Evolutionary conservation across 2,797 vertebrate species (phyloP), one percentile per base, ranked within the genome.

Genomic region (Adelosebastes latens): DNA sequence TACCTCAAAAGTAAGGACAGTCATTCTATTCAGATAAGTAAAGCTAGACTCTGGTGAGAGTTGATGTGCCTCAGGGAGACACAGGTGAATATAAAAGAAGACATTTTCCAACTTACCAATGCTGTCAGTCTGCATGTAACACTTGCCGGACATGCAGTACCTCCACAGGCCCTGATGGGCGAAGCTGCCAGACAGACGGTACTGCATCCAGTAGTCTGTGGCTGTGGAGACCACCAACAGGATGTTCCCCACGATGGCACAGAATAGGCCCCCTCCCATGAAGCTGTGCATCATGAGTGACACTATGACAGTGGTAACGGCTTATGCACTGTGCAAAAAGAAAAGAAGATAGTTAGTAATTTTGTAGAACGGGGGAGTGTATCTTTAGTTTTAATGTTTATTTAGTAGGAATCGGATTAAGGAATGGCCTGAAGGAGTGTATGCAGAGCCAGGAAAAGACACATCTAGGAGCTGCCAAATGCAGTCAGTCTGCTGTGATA

Each of bases 151-250:
- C 93, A 97, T 95, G 92, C 97, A 98, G 81, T 97, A 97, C 49
- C 97, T 94, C 97, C 97, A 98, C 64, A 98, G 94, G 27, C 97
- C 97, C 92, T 98, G 97, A 83, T 98, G 97, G 60, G 97, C 97
- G 0, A 97, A 96, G 82, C 96, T 94, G 56, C 97, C 97, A 0
- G 97, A 97, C 63, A 97, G 89, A 61, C 96, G 96, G 86, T 97
- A 97, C 91, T 98, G 97, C 97, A 98, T 97, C 97, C 97, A 98
- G 93, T 97, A 97, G 91, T 98, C 97, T 0, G 97, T 98, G 0
- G 96, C 97, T 0, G 97, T 97, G 84, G 97, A 97, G 75, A 97
- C 97, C 92, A 96, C 95, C 89, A 98, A 83, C 46, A 98, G 95
- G 87, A 98, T 96, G 91, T 97, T 97, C 29, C 96, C 97, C 89